phyloP scores from a whole-genome alignment of 2,113 vertebrate species.

The Gasterosteus nipponicus region DNA sequence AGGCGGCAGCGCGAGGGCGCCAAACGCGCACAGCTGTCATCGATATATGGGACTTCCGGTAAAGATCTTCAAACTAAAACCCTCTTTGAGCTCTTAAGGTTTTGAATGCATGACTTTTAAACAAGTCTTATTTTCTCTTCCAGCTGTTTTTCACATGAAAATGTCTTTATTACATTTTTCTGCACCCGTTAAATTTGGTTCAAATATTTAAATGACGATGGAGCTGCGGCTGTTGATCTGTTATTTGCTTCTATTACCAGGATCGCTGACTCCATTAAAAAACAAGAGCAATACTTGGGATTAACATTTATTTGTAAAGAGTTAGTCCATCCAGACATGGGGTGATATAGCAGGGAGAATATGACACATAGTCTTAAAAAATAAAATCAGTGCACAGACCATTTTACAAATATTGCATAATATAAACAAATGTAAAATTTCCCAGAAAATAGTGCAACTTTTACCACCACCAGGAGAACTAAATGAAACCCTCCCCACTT shows the following conservation, averaged over 20 bases:
- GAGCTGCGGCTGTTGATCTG: neutral
- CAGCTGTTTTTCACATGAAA: too few species aligned
- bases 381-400: conserved; percentile 61
- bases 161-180: too few species aligned
- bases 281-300: neutral
- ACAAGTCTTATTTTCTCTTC: too few species aligned
- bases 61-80: neutral
- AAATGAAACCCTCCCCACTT: conserved; percentile 16
- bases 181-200: too few species aligned
- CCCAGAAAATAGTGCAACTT: conserved; percentile 68
- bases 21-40: neutral
- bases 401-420: conserved; percentile 74
- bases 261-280: neutral
- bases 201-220: neutral
- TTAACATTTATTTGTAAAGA: conserved; percentile 70
- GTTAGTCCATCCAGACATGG: conserved; percentile 38
- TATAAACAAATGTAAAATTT: conserved; percentile 59
- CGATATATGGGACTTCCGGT: neutral
- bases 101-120: too few species aligned
- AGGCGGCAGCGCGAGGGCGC: too few species aligned
- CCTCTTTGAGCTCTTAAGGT: too few species aligned
- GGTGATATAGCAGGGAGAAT: conserved; percentile 28
- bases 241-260: neutral
- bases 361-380: conserved; percentile 59
- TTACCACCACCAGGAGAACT: conserved; percentile 55